Base-by-base conservation (phyloP, 2,113 vertebrate species). In the Notiomystis cincta region DNA sequence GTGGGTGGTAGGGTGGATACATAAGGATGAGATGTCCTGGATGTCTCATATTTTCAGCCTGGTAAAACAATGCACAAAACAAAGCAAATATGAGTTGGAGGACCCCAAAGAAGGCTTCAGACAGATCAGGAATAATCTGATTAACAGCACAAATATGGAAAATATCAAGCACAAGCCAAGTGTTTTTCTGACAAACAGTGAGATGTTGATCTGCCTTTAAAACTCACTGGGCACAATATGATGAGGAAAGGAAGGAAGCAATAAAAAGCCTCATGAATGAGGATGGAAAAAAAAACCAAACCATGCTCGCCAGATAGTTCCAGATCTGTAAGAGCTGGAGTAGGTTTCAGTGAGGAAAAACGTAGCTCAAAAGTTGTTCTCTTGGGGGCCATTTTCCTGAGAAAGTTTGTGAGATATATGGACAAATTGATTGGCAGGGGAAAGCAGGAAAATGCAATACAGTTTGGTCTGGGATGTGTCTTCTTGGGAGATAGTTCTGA, bases 191-290 rank as follows among this genome's bases (percentile, higher is more conserved):
- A 87, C 40, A 77, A 91, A 93, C 54, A 92, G 67, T 80, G 51
- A 83, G 69, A 70, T 54, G 47, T 56, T 72, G 78, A 87, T 93
- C 71, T 95, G 64, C n/a, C 56, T 90, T 90, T 69, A 72, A 95
- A 84, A 80, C 62, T 96, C 69, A 82, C 25, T 77, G 80, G 82
- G 79, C 50, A 86, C 75, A 78, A 53, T 67, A 78, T 48, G 72
- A 92, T 81, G 94, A 92, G 85, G 76, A 96, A 81, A 77, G 90
- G 76, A 96, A 96, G 92, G 85, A 96, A 96, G 69, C 76, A 94
- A 95, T 93, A 94, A 93, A 96, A 94, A 70, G 25, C 10, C 0
- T 60, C 0, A 0, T 73, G 88, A 95, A 86, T 75, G 60, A 92
- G 71, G 69, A 56, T 86, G 72, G 72, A 81, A 90, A 91, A 92